Base-by-base conservation (phyloP, 2,113 vertebrate species). In the Psilopsiagon aymara region DNA sequence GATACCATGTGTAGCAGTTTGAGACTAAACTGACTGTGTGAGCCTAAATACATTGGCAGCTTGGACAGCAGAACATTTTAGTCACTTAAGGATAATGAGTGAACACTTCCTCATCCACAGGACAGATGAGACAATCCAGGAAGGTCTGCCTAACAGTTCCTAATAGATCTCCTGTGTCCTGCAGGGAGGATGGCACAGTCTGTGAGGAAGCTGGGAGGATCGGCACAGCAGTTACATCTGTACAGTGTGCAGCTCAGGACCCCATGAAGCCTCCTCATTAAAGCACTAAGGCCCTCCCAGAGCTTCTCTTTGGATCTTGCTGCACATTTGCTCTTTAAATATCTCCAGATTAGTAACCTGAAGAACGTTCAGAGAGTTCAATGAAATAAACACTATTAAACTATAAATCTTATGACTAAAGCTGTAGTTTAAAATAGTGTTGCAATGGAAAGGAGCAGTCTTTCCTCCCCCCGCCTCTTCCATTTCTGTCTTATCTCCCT, bases 161-260 rank as follows among this genome's bases (percentile, higher is more conserved):
- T 74, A 59, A 37, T 7, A 3, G 2, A 49, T 17, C 60, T 59
- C 60, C 31, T 44, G 25, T 13, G 47, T 17, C 39, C 64, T 37
- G 23, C 35, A 35, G 13, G 12, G 28, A 13, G 66, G 53, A 9
- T 9, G 31, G 37, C 64, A n/a, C 0, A 0, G 17, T 16, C 52
- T 7, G 1, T 18, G 24, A 64, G 37, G 67, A 41, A 37, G 27
- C 20, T 6, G 7, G 27, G 33, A 29, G 25, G 68, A 9, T 25
- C 28, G 67, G 57, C 57, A 80, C 19, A 53, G 67, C 0, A 0
- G 15, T 5, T 69, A 33, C 66, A 82, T 29, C 33, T 51, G 28
- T 23, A 37, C 35, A 44, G 8, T 2, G 17, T 33, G 33, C 8
- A 68, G 43, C 41, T 29, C 46, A 46, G 35, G 8, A 57, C 17